Base-by-base conservation (phyloP, 2,113 vertebrate genomes). In the Empidonax alnorum region DNA sequence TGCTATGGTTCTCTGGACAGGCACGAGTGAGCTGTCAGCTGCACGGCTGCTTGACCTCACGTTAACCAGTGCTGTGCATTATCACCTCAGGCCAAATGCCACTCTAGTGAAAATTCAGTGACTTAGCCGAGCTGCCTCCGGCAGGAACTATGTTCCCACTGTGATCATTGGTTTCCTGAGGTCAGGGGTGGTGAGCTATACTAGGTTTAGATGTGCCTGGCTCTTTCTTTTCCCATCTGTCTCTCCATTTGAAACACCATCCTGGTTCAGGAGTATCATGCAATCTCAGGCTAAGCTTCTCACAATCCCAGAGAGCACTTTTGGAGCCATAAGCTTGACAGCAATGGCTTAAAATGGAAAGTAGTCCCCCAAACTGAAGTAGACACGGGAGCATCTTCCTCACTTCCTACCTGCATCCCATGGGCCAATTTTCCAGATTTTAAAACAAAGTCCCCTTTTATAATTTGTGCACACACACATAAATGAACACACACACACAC, bases 401-500 rank as follows among this genome's bases (percentile, higher is more conserved):
- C 20, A 42, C 25, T 18, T 74, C 30, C 46, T 42, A 37, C 24
- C 47, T 83, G 35, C 41, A 72, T 56, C 33, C 31, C 35, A 47
- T 6, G 10, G 58, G 44, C 49, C 21, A 55, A 0, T 89, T 79
- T 76, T 72, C 53, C 58, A 92, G 22, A 85, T 66, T 85, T 67
- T 79, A 83, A 80, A 58, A 66, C 11, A 63, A 88, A 46, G 5
- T 7, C 16, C 21, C 24, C 35, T 71, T 77, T 92, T 62, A 44
- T 41, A 62, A 73, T 63, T 56, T 85, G 75, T 44, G 10, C 39
- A 33, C 58, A 75, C 10, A 27, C 44, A 41, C 18, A 52, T 30
- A 63, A 47, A 82, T 53, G 27, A 11, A 3, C 9, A n/a, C 3
- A 14, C 12, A 53, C 0, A 6, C 5, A 41, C 6, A 23, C 5